Evolutionary conservation across 1,140 invertebrate genomes (phyloP).

Genomic region (Drosophila ananassae): DNA sequence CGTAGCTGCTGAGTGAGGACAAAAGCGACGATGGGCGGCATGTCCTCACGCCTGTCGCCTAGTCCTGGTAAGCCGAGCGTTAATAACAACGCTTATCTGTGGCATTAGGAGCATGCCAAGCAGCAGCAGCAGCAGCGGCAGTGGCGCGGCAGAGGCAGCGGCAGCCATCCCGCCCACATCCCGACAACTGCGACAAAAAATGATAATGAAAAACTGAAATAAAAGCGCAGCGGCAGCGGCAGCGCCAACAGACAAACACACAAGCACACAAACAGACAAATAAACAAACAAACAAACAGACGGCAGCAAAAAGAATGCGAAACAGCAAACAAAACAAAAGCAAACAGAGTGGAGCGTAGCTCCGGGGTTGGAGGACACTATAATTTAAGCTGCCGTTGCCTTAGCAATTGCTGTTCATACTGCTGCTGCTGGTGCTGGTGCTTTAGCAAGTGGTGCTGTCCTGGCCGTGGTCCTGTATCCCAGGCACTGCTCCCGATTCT

Average conservation of each 20-base stretch:
- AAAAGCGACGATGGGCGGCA: constrained; percentile 55
- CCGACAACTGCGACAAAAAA: constrained; percentile 44
- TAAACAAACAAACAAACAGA: constrained; percentile 27
- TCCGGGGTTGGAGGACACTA: constrained; percentile 28
- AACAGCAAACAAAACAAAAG: constrained; percentile 58
- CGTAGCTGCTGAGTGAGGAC: constrained; percentile 33
- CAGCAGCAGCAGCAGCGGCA: constrained; percentile 35
- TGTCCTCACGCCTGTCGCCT: constrained; percentile 55
- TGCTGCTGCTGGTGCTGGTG: constrained; percentile 32
- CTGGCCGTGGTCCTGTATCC: neutral
- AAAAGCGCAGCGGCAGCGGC: constrained; percentile 75
- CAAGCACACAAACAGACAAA: constrained; percentile 53
- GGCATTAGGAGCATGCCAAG: constrained; percentile 77
- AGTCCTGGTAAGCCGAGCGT: constrained; percentile 79
- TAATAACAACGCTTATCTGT: constrained; percentile 83
- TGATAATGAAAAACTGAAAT: constrained; percentile 83
- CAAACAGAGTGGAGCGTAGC: constrained; percentile 30
- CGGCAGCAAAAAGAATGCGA: constrained; percentile 32
- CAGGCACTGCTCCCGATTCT: constrained; percentile 22
- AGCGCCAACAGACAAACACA: constrained; percentile 65
- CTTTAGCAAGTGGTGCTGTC: constrained; percentile 31
- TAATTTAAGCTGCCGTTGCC: constrained; percentile 75
- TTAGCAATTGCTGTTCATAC: constrained; percentile 33
- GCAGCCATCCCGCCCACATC: constrained; percentile 13
- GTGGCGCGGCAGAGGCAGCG: constrained; percentile 21